Evolutionary conservation across 2,113 vertebrate genomes (phyloP), one percentile per base, ranked within the genome.

Genomic region (Lamprotornis superbus): DNA sequence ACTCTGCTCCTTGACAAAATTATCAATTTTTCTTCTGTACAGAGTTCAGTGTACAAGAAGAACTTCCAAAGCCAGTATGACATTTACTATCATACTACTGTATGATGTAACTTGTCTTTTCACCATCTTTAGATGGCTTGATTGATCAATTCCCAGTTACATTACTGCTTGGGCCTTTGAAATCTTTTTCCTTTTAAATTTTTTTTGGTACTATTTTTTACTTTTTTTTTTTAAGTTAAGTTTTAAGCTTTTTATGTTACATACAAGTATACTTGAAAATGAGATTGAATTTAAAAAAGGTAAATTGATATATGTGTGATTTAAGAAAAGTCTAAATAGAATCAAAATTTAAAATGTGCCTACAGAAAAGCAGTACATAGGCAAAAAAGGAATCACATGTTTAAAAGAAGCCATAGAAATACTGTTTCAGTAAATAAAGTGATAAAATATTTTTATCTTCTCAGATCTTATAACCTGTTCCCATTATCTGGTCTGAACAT

Each of bases 91-190:
- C n/a, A n/a, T n/a, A n/a, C n/a, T 42, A 46, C 7, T 35, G 5
- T 19, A 56, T 0, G 2, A 24, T 30, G 15, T 15, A 88, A n/a
- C 40, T 42, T 42, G 40, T 15, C 16, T 87, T 63, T 84, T 70
- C n/a, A 71, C 20, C 2, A 0, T 44, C 5, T 13, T 31, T 44
- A 55, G 10, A 30, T 40, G 12, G 33, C 10, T 78, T 1, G 0
- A 55, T 25, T 55, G 25, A 61, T 1, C 28, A 83, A 1, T 13
- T 63, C 39, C 46, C 28, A 67, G 12, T 33, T 42, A 53, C 2
- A 22, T n/a, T 40, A 63, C n/a, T n/a, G 20, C 17, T 69, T 63
- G 12, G 4, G 12, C 10, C 50, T 61, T 37, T 56, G 25, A 76
- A 61, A 42, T 42, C 0, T 7, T 63, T 33, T 14, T 31, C 2